phyloP scores from a whole-genome alignment of 1,140 invertebrate genomes.

The Littorina saxatilis region DNA sequence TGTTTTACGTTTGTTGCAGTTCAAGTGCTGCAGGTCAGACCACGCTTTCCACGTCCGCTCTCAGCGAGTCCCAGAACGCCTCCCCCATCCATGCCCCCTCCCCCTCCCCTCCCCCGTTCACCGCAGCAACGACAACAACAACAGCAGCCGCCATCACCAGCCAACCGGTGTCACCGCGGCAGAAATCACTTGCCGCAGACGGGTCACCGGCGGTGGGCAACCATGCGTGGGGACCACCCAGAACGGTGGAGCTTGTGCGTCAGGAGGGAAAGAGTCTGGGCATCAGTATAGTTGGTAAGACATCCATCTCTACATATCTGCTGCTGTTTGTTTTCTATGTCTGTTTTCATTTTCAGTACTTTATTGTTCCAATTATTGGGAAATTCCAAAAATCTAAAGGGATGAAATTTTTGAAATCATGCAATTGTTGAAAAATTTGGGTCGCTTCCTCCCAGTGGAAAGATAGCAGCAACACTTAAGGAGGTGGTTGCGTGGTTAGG shows the following conservation, averaged over 20 bases:
- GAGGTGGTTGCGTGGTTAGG: no score
- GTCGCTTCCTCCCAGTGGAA: no score
- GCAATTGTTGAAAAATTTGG: no score
- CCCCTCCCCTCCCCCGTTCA: background rate
- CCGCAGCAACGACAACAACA: conserved; percentile 38
- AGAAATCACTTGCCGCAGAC: conserved; percentile 63
- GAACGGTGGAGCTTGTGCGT: conserved; percentile 84
- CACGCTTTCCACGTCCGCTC: background rate
- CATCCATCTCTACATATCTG: no score
- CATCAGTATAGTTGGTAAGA: conserved; percentile 94
- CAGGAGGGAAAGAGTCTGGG: conserved; percentile 86
- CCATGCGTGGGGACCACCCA: conserved; percentile 92
- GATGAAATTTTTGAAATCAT: no score
- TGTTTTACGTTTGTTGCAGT: background rate
- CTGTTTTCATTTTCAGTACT: no score
- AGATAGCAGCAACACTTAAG: no score
- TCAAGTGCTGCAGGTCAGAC: conserved; percentile 17
- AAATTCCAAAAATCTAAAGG: no score
- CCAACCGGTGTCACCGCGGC: conserved; percentile 42
- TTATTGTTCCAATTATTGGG: no score
- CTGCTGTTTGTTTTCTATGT: background rate
- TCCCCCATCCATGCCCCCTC: conserved; percentile 15
- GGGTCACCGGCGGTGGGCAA: conserved; percentile 78
- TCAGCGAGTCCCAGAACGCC: background rate
- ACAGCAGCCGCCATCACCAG: conserved; percentile 14